Percentiles rank a stretch among this genome's conserved stretches.
phyloP scores from a whole-genome alignment of 2,113 vertebrate genomes.

The Ophiodon elongatus region DNA sequence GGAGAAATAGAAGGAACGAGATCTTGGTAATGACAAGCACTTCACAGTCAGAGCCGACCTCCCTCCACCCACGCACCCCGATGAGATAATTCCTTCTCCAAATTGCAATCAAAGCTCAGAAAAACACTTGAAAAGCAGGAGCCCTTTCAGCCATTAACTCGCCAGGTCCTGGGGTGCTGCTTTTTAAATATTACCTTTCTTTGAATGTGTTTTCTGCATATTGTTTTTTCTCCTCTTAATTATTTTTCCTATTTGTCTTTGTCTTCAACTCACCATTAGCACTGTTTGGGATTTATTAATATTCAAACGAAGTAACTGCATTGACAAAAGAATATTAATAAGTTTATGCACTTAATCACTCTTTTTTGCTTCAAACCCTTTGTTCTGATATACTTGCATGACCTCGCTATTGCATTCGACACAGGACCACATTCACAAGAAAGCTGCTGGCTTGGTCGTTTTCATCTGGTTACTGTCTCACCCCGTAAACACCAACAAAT shows the following conservation, averaged over 20 bases:
- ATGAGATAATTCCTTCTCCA: conserved; percentile 85
- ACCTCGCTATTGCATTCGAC: conserved; percentile 11
- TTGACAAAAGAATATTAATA: conserved; percentile 41
- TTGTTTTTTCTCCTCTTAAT: conserved; percentile 63
- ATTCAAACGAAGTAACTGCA: conserved; percentile 51
- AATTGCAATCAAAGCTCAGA: conserved; percentile 87
- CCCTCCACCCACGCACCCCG: conserved; percentile 78
- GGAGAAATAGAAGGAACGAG: conserved; percentile 67
- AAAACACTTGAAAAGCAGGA: conserved; percentile 83
- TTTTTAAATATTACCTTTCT: conserved; percentile 78
- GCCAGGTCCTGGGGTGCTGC: conserved; percentile 76
- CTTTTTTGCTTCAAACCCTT: neutral
- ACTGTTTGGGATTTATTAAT: conserved; percentile 45
- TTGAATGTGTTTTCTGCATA: conserved; percentile 62
- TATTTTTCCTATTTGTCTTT: conserved; percentile 59
- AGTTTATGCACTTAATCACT: conserved; percentile 40
- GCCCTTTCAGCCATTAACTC: conserved; percentile 82
- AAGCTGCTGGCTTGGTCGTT: conserved; percentile 1
- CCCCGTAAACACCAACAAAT: conserved; percentile 17
- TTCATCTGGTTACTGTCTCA: conserved; percentile 22
- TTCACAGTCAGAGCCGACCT: conserved; percentile 81
- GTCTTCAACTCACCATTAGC: conserved; percentile 42
- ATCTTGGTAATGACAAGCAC: conserved; percentile 82
- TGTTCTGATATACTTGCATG: conserved; percentile 1
- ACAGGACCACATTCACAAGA: conserved; percentile 20